Evolutionary conservation across 2,113 vertebrate genomes (phyloP).

Genomic region (Pterocles gutturalis): DNA sequence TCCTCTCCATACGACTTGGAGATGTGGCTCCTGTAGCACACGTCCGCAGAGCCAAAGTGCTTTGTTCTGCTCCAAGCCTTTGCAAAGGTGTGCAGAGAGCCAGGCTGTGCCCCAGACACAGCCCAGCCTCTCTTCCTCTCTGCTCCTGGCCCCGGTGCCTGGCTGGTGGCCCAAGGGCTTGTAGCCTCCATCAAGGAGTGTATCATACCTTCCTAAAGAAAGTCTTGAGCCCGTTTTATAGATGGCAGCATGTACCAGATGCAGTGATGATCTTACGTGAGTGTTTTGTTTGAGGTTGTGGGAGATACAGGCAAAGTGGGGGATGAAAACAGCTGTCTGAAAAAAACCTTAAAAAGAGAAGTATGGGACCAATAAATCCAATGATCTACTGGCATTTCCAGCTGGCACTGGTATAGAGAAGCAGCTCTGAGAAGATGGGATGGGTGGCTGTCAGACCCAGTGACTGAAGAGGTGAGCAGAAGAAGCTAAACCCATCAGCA

Average conservation of each 20-base stretch:
- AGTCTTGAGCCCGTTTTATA: background rate
- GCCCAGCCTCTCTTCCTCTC: background rate
- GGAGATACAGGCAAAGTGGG: background rate
- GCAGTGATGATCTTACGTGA: background rate
- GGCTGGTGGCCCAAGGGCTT: background rate
- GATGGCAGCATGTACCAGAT: background rate
- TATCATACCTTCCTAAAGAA: background rate
- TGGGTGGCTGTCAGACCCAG: background rate
- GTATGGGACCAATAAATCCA: background rate
- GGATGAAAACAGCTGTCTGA: background rate
- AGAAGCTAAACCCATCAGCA: background rate
- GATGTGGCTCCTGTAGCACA: background rate
- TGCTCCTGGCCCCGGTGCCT: accelerated
- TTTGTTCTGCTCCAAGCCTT: background rate
- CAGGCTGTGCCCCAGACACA: background rate
- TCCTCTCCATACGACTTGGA: background rate
- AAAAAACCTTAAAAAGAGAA: background rate
- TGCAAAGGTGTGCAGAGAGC: background rate
- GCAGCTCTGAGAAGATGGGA: background rate
- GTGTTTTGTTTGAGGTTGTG: background rate
- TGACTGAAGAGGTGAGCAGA: background rate
- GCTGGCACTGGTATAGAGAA: background rate
- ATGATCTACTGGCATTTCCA: background rate
- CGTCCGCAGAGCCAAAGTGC: background rate
- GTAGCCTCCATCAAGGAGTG: background rate